Evolutionary conservation across 2,113 vertebrate species (phyloP).

Genomic region (Campylomormyrus numenius): DNA sequence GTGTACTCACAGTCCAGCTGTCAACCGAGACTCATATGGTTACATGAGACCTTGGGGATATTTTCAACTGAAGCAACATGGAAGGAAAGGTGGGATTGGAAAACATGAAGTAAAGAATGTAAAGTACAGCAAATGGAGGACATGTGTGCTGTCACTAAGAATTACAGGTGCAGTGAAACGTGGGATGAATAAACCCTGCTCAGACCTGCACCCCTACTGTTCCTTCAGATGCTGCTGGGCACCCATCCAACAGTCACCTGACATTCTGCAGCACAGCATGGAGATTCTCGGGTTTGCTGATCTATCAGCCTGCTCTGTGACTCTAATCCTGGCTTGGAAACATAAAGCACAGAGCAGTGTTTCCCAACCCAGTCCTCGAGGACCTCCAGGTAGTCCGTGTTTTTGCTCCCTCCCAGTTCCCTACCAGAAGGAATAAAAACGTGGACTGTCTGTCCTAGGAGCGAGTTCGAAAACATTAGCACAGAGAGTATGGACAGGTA

Average conservation of each 20-base stretch:
- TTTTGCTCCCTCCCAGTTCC: background rate
- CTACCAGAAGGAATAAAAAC: background rate
- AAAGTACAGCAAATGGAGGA: background rate
- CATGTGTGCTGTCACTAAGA: background rate
- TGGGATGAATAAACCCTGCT: background rate
- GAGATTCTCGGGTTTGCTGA: slow-evolving; percentile 6
- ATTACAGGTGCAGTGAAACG: background rate
- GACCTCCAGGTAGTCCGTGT: background rate
- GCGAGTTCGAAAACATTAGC: background rate
- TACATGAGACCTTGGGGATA: background rate
- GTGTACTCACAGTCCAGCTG: background rate
- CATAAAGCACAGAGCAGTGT: background rate
- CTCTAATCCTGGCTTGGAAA: background rate
- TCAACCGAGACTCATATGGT: background rate
- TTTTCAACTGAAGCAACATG: background rate
- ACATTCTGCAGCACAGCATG: background rate
- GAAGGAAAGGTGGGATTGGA: background rate
- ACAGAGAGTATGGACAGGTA: background rate
- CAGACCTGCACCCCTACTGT: background rate
- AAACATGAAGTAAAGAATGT: background rate
- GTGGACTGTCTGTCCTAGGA: background rate
- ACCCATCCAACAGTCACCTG: background rate
- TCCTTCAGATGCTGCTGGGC: background rate
- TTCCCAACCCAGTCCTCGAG: background rate
- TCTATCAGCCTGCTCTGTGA: background rate